Evolutionary conservation across 2,888 invertebrate species (phyloP), one percentile per base, ranked within the genome.

Genomic region (Sarcophaga carnaria): DNA sequence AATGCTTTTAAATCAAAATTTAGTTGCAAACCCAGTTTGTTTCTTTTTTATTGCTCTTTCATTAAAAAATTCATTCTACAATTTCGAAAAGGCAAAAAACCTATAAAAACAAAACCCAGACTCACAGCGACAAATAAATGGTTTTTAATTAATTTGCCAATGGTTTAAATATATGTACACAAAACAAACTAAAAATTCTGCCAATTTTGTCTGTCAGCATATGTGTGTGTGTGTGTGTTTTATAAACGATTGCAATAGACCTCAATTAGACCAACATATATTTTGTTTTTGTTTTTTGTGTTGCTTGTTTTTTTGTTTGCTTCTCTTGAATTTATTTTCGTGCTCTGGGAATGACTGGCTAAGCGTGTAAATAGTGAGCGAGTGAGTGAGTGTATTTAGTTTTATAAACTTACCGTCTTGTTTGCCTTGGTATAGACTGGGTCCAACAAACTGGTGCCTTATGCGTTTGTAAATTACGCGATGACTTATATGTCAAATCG

Each of bases 371-470:
- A 3, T 69, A n/a, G 59, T 37, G n/a, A 22, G 14, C 22, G 22
- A 22, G 22, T 22, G 22, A 22, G 22, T 22, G 22, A 22, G 20
- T 25, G 3, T 66, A 12, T 37, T 64, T 5, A 17, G 77, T 47
- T 45, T 60, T 76, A 20, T 63, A 72, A 47, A 66, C 92, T 93
- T 88, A 94, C 93, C 93, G 92, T 93, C 93, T 93, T 72, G 93
- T 91, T 91, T 93, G 93, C 89, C 93, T 92, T 91, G 93, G 93
- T 90, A 93, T 92, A 54, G 93, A 93, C 89, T 93, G 93, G 88
- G 93, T 93, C 93, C 93, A 94, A 90, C 93, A 93, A 86, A 93
- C 92, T 84, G 93, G 93, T 90, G 93, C 93, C 90, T 93, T 93
- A 80, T 92, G 90, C 83, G 93, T 91, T 89, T 93, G 93, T 89